Conservation (phyloP, 2,888 invertebrate species). For the Hermaeophaga mercurialis region DNA sequence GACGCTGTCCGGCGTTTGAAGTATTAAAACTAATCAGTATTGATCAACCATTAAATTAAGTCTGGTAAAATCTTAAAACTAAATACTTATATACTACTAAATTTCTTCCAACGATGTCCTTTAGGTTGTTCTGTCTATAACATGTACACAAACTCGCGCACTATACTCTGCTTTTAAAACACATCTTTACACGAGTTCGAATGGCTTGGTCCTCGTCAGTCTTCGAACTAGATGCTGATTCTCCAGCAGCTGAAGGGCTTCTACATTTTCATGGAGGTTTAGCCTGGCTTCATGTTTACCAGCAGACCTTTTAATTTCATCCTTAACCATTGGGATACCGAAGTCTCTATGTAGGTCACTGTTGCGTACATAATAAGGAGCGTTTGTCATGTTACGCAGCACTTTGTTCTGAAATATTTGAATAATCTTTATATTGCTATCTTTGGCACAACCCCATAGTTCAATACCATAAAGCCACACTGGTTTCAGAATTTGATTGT, state of each 20-base stretch:
- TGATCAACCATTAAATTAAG: too few species aligned
- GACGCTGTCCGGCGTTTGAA: too few species aligned
- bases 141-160: too few species aligned
- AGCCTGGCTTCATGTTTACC: not conserved
- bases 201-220: conserved; percentile 6
- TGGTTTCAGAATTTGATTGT: not conserved
- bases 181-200: not conserved
- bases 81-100: too few species aligned
- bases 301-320: not conserved
- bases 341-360: conserved; percentile 3
- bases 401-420: not conserved
- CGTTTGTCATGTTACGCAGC: not conserved
- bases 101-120: too few species aligned
- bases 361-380: not conserved
- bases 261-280: not conserved
- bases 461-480: not conserved
- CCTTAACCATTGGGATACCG: not conserved
- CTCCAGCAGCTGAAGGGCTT: conserved; percentile 1
- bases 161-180: too few species aligned
- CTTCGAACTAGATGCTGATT: conserved; percentile 1
- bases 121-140: too few species aligned
- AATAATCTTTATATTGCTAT: not conserved
- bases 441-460: conserved; percentile 1
- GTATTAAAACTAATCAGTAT: too few species aligned
- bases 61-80: too few species aligned